Evolutionary conservation across 2,888 invertebrate species (phyloP).

Genomic region (Hirtodrosophila cameraria): DNA sequence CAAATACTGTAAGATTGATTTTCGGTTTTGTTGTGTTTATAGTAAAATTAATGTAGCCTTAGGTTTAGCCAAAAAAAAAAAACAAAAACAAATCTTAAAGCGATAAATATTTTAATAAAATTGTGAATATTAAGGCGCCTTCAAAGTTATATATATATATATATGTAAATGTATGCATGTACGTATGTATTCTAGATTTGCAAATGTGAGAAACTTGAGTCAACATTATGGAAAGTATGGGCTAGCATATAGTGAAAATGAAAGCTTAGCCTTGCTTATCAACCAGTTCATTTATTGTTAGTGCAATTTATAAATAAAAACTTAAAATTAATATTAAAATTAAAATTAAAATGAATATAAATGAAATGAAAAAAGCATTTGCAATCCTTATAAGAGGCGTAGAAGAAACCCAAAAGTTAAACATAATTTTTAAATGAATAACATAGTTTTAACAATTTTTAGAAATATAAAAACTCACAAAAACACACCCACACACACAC

Average conservation of each 20-base stretch:
- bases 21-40: conserved; percentile 55
- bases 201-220: conserved; percentile 42
- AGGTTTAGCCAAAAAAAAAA: conserved; percentile 52
- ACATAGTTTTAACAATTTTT: conserved; percentile 62
- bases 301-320: conserved; percentile 43
- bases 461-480: conserved; percentile 52
- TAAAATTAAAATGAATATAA: conserved; percentile 35
- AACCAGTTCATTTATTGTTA: conserved; percentile 68
- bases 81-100: conserved; percentile 33
- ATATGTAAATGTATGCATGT: conserved; percentile 37
- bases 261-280: conserved; percentile 55
- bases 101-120: conserved; percentile 44
- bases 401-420: conserved; percentile 75
- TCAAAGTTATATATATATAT: conserved; percentile 67
- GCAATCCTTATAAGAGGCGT: conserved; percentile 64
- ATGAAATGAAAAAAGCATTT: conserved; percentile 54
- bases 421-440: conserved; percentile 76
- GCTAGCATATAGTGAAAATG: conserved; percentile 30
- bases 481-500: conserved; percentile 22
- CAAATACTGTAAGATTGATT: conserved; percentile 28
- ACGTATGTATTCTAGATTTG: conserved; percentile 57
- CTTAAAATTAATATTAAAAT: conserved; percentile 49
- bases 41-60: conserved; percentile 52
- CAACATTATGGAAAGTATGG: conserved; percentile 11
- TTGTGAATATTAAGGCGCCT: conserved; percentile 83